phyloP scores from a whole-genome alignment of 2,888 invertebrate species.

The Pecten maximus region DNA sequence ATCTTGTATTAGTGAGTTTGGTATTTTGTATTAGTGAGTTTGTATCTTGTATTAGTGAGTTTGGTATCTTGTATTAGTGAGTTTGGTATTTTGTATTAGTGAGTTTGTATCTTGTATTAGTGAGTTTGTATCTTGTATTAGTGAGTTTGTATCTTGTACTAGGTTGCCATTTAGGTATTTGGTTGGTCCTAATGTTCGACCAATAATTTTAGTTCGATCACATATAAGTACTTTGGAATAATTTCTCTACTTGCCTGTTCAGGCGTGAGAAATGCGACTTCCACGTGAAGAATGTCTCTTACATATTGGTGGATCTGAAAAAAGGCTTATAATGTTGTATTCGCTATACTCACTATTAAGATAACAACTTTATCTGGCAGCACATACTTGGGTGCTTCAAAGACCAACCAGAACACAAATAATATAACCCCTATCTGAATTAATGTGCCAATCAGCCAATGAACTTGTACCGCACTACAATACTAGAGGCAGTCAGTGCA shows the following conservation, averaged over 20 bases:
- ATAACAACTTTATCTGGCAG: constrained; percentile 20
- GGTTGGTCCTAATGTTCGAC: background rate
- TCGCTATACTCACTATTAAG: constrained; percentile 17
- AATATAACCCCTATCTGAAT: constrained; percentile 40
- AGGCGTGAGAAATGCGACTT: constrained; percentile 17
- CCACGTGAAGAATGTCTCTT: background rate
- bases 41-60: no score
- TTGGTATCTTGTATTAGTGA: no score
- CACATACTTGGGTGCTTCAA: constrained; percentile 43
- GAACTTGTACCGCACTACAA: constrained; percentile 43
- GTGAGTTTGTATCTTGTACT: no score
- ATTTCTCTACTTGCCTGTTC: background rate
- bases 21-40: no score
- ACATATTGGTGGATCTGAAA: background rate
- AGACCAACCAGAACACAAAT: constrained; percentile 43
- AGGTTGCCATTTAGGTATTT: background rate
- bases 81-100: no score
- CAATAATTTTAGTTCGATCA: background rate
- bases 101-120: no score
- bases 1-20: no score
- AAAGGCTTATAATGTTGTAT: constrained; percentile 27
- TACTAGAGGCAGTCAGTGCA: constrained; percentile 44
- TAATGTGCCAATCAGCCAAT: constrained; percentile 45
- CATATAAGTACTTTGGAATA: background rate
- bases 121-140: no score